These are phyloP conservation scores for Pandion haliaetus DNA, from an alignment of 2,113 vertebrate genomes.

Conservation along the genomic window DNA sequence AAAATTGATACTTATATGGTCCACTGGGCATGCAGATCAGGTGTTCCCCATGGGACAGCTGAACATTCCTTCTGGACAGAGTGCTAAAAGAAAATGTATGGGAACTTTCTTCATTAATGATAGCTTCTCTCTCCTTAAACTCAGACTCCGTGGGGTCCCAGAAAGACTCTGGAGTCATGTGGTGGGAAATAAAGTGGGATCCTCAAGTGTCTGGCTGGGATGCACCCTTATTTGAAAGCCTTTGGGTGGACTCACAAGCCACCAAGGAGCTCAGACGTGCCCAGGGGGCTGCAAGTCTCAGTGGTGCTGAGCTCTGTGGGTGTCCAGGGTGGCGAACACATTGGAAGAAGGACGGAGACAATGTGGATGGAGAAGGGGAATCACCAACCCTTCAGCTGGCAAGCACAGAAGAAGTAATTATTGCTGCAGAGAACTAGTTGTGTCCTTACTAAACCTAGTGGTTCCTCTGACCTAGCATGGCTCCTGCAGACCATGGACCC, in stretches of 20 bases:
- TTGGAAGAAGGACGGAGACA: neutral
- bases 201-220: neutral
- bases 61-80: neutral
- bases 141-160: neutral
- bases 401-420: neutral
- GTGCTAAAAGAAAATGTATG: neutral
- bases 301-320: neutral
- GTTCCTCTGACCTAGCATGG: neutral
- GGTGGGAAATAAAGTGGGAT: neutral
- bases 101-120: neutral
- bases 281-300: neutral
- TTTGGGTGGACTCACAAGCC: neutral
- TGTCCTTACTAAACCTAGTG: neutral
- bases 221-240: neutral
- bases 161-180: neutral
- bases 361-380: neutral
- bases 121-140: neutral
- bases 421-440: neutral
- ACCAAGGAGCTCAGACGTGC: neutral
- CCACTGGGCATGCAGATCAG: slow-evolving; percentile 44
- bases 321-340: neutral
- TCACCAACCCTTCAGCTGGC: neutral
- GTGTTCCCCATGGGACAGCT: neutral
- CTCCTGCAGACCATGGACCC: neutral
- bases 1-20: slow-evolving; percentile 58